These are phyloP conservation scores for Accipiter virgatus DNA, from an alignment of 2,113 vertebrate species.

Conservation along the genomic window DNA sequence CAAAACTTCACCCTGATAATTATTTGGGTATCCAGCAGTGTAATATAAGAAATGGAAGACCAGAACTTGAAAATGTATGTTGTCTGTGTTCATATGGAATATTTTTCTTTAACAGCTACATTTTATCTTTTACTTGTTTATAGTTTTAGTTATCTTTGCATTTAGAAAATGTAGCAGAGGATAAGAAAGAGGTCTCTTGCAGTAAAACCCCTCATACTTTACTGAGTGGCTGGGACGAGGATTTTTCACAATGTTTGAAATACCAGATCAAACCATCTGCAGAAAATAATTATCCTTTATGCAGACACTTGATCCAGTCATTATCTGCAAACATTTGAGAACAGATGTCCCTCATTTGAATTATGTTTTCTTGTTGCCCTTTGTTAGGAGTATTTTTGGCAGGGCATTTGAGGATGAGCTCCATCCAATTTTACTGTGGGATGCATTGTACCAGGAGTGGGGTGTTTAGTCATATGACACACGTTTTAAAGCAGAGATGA, in stretches of 20 bases:
- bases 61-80: background rate
- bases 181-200: background rate
- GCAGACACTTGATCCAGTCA: slow-evolving; percentile 56
- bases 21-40: background rate
- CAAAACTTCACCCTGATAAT: background rate
- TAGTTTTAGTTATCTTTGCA: background rate
- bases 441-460: slow-evolving; percentile 32
- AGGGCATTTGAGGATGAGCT: slow-evolving; percentile 36
- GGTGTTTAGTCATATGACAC: slow-evolving; percentile 39
- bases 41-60: background rate
- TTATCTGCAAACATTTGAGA: slow-evolving; percentile 66
- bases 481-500: slow-evolving; percentile 44
- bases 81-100: background rate
- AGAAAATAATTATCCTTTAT: slow-evolving; percentile 70
- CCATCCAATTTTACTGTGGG: slow-evolving; percentile 33
- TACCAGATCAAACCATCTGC: slow-evolving; percentile 58
- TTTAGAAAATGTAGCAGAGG: background rate
- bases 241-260: slow-evolving; percentile 24
- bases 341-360: slow-evolving; percentile 71
- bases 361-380: slow-evolving; percentile 63
- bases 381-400: slow-evolving; percentile 62
- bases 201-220: background rate
- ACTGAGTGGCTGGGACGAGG: background rate
- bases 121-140: background rate
- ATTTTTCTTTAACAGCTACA: background rate